Base-by-base conservation (phyloP, 2,797 vertebrate genomes). In the Sciaenops ocellatus region DNA sequence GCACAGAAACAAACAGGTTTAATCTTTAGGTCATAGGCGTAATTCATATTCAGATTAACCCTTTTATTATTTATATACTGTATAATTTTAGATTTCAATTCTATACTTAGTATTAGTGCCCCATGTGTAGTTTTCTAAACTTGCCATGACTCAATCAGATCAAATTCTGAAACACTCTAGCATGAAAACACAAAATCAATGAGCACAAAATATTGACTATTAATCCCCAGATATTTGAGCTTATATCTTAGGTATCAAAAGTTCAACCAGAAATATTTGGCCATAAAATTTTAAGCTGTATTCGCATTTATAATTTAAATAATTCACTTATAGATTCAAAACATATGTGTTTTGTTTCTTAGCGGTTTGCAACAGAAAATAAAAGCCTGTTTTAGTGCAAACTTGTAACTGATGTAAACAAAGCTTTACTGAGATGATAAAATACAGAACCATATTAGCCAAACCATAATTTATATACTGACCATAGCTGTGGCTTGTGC, bases 381-480 rank as follows among this genome's bases (percentile, higher is more conserved):
- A 18, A 64, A 22, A 54, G 0, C 17, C 3, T 12, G 5, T n/a
- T 70, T 10, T 50, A 18, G 34, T 7, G 10, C 2, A 3, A 3
- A 10, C 0, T 10, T 10, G 44, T 24, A 47, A 46, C 42, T n/a
- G 3, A 57, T 59, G 41, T 46, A 68, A 84, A 70, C 42, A 75
- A 46, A 41, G 26, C 13, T 61, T 62, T n/a, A 44, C 26, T n/a
- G 18, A 47, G 46, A 55, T 5, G 5, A 56, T 9, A 46, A 66
- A 48, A 63, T 63, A 72, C n/a, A 52, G 48, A 66, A 69, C 48
- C 26, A 3, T 9, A 54, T 61, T 8, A 44, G 28, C 38, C 63
- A 65, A 60, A 65, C 69, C 24, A 38, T 54, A 38, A 73, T 42
- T 57, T 15, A 54, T 22, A 10, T 4, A 22, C 5, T 26, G 48